phyloP scores from a whole-genome alignment of 2,888 invertebrate species.

The Furcula furcula region DNA sequence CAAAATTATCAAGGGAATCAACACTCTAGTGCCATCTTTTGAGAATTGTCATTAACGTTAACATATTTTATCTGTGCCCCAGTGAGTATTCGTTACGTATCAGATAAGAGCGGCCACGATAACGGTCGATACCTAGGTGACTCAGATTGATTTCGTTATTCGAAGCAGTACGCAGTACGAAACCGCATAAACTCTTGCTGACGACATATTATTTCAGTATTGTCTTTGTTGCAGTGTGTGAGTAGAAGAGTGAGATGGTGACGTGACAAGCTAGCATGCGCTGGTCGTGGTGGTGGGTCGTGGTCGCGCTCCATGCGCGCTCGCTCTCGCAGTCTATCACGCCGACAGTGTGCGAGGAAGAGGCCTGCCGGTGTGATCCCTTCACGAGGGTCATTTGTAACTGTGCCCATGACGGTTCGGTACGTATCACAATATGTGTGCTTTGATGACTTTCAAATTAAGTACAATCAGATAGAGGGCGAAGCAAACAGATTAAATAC shows the following conservation, averaged over 20 bases:
- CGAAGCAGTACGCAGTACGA: conserved; percentile 5
- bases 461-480: too few species aligned
- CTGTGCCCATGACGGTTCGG: conserved; percentile 74
- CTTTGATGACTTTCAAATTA: too few species aligned
- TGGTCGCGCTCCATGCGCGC: conserved; percentile 50
- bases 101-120: conserved; percentile 68
- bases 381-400: conserved; percentile 81
- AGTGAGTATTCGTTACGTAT: conserved; percentile 41
- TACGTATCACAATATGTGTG: conserved; percentile 49
- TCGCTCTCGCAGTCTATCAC: conserved; percentile 46
- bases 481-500: too few species aligned
- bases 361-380: conserved; percentile 80
- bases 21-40: background rate
- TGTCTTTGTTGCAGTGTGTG: conserved; percentile 35
- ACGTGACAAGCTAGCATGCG: conserved; percentile 66
- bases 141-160: conserved; percentile 50
- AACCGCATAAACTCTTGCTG: conserved; percentile 8
- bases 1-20: background rate
- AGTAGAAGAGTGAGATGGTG: conserved; percentile 58
- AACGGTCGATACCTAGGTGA: conserved; percentile 61
- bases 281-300: conserved; percentile 58
- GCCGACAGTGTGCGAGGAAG: conserved; percentile 76
- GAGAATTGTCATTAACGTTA: conserved; percentile 10
- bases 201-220: conserved; percentile 9
- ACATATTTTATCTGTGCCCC: conserved; percentile 12